Evolutionary conservation across 2,113 vertebrate genomes (phyloP).

Genomic region (Perca schrenkii): DNA sequence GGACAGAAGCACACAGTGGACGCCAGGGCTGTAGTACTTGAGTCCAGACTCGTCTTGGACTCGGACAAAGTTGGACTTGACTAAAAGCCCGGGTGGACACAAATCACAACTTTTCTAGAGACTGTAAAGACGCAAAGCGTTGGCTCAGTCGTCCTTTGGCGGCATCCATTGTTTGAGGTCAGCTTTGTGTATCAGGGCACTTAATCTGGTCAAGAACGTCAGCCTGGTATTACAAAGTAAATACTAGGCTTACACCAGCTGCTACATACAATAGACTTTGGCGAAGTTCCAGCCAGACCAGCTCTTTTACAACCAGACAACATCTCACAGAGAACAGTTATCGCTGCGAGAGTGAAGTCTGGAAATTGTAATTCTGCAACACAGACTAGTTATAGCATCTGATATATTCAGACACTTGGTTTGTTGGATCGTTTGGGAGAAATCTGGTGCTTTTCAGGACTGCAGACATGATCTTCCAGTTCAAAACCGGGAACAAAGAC

Average conservation of each 20-base stretch:
- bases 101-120: neutral
- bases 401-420: neutral
- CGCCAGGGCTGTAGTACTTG: no score
- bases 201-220: neutral
- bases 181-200: constrained; percentile 35
- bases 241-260: neutral
- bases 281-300: neutral
- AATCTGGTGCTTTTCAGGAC: neutral
- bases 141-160: neutral
- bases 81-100: no score
- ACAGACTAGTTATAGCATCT: neutral
- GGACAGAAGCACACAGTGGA: neutral
- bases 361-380: neutral
- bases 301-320: neutral
- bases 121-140: neutral
- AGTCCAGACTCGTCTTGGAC: no score
- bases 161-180: neutral
- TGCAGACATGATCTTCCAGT: neutral
- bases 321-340: neutral
- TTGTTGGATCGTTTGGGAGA: neutral
- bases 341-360: neutral
- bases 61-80: no score
- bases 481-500: neutral
- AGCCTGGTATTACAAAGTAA: no score
- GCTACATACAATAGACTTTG: no score